phyloP scores from a whole-genome alignment of 2,797 vertebrate species.

The Enteromius viviparus region DNA sequence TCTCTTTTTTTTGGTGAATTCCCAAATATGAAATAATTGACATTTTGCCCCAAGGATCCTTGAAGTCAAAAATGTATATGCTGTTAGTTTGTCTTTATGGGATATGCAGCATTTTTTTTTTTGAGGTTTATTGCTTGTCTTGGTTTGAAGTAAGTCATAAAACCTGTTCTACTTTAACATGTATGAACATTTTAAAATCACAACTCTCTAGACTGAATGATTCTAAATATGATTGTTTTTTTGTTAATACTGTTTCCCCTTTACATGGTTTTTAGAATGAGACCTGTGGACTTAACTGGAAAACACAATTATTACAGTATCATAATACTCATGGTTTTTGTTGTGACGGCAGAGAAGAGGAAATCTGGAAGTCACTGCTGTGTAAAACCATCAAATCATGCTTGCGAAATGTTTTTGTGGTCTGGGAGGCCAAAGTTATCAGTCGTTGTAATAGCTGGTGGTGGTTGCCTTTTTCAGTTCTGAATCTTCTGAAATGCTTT shows the following conservation, averaged over 20 bases:
- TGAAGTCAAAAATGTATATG: not conserved
- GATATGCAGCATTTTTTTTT: not conserved
- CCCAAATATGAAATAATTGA: not conserved
- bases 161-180: too few species aligned
- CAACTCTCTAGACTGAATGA: not conserved
- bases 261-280: not conserved
- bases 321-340: not conserved
- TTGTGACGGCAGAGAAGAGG: not conserved
- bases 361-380: not conserved
- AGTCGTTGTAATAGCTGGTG: not conserved
- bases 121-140: not conserved
- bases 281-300: not conserved
- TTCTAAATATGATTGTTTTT: not conserved
- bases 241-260: not conserved
- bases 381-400: not conserved
- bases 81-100: not conserved
- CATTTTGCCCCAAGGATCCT: not conserved
- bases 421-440: not conserved
- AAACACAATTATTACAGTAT: not conserved
- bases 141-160: not conserved
- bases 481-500: not conserved
- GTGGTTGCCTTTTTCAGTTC: not conserved
- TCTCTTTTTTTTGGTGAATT: not conserved
- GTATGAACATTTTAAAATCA: not conserved
- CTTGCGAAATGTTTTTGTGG: slow-evolving; percentile 19